Evolutionary conservation across 2,113 vertebrate species (phyloP).

Genomic region (Corythornis vintsioides): DNA sequence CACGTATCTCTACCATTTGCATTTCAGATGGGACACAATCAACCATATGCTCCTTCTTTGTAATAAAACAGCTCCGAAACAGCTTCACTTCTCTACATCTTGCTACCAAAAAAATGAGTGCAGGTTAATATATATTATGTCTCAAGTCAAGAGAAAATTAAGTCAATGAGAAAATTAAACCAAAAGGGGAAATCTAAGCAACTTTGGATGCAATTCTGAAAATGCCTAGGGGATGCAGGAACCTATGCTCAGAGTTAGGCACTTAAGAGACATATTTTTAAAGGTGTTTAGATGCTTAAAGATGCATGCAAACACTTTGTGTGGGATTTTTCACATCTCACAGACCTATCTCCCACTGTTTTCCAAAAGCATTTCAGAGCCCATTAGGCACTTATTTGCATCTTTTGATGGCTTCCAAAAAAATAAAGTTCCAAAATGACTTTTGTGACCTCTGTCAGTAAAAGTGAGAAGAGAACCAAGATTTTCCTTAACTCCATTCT

Average conservation of each 20-base stretch:
- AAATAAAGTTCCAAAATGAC: not conserved
- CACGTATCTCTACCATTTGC: slow-evolving; percentile 55
- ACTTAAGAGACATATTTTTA: slow-evolving; percentile 2
- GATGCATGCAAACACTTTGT: slow-evolving; percentile 18
- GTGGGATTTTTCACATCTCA: slow-evolving; percentile 30
- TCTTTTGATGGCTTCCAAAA: not conserved
- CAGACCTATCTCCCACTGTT: not conserved
- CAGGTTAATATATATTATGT: slow-evolving; percentile 41
- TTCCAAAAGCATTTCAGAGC: not conserved
- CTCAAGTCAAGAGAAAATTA: slow-evolving; percentile 39
- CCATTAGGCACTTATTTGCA: not conserved
- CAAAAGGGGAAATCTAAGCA: slow-evolving; percentile 10
- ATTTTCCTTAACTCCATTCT: not conserved
- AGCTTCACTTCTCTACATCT: slow-evolving; percentile 29
- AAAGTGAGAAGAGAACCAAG: not conserved
- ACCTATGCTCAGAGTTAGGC: not conserved
- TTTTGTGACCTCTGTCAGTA: not conserved
- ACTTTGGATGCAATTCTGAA: not conserved
- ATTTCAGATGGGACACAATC: slow-evolving; percentile 64
- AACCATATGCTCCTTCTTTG: slow-evolving; percentile 52
- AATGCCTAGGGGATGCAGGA: not conserved
- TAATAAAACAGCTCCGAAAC: slow-evolving; percentile 38
- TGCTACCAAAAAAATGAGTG: not conserved
- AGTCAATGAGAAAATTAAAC: slow-evolving; percentile 32
- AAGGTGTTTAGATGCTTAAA: slow-evolving; percentile 42